These are phyloP conservation scores for Lobophora halterata DNA, from an alignment of 2,888 invertebrate genomes.

Conservation along the genomic window DNA sequence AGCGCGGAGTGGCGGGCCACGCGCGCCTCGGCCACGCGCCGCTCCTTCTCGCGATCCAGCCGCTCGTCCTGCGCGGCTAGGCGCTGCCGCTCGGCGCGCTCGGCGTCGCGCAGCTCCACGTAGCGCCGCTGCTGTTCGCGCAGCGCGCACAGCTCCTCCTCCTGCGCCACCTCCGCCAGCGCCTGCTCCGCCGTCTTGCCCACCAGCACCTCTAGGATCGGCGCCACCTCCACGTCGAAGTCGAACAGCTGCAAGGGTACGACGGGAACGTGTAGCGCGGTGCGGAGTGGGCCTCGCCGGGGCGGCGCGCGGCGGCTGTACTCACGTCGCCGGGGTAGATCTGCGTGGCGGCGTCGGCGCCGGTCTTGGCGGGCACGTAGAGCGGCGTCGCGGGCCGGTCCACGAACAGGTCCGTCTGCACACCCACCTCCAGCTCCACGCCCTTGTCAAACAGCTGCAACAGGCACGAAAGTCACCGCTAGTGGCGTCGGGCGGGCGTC, in stretches of 20 bases:
- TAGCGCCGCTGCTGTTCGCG: slow-evolving; percentile 87
- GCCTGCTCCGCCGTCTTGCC: slow-evolving; percentile 95
- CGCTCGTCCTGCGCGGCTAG: slow-evolving; percentile 89
- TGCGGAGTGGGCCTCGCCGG: not conserved
- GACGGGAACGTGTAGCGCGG: not conserved
- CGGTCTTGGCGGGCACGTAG: slow-evolving; percentile 89
- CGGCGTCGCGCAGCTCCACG: slow-evolving; percentile 86
- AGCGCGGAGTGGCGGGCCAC: slow-evolving; percentile 83
- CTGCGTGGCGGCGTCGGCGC: slow-evolving; percentile 91
- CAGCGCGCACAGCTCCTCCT: slow-evolving; percentile 93
- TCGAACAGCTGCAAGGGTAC: slow-evolving; percentile 85
- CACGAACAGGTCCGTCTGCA: slow-evolving; percentile 93
- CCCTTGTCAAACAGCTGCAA: slow-evolving; percentile 85
- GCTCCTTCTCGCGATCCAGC: slow-evolving; percentile 85
- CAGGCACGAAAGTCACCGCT: slow-evolving; percentile 2
- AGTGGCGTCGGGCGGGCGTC: slow-evolving; percentile 84
- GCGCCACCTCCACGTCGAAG: slow-evolving; percentile 95
- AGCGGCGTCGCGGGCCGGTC: slow-evolving; percentile 91
- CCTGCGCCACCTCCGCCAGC: slow-evolving; percentile 93
- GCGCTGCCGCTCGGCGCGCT: slow-evolving; percentile 90
- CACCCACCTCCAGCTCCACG: slow-evolving; percentile 87
- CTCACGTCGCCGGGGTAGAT: slow-evolving; percentile 93
- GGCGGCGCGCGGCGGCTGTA: slow-evolving; percentile 15
- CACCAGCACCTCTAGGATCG: slow-evolving; percentile 93
- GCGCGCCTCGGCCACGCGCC: slow-evolving; percentile 86